Conservation (phyloP, 2,888 invertebrate species). For the Crepidodera aurea region DNA sequence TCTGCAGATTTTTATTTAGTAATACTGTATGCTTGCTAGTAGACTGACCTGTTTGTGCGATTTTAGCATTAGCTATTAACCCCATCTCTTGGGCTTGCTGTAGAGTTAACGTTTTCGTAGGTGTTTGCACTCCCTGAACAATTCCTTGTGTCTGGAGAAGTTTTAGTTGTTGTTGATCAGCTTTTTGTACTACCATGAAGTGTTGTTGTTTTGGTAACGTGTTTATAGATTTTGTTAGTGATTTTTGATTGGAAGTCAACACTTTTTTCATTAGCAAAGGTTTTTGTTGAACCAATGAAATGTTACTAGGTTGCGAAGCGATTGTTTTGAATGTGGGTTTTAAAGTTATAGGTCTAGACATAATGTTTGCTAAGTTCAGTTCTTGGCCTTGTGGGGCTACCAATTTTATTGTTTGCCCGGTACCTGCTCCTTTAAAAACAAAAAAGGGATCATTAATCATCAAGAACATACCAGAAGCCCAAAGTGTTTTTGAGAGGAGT, state of each 20-base stretch:
- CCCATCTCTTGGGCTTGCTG: constrained; percentile 73
- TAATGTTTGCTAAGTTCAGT: constrained; percentile 56
- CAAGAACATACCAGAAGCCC: no score
- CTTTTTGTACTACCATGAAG: constrained; percentile 55
- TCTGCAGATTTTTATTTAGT: constrained; percentile 55
- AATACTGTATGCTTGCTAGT: constrained; percentile 61
- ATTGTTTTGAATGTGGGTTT: constrained; percentile 55
- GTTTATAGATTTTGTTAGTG: constrained; percentile 46
- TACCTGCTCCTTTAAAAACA: constrained; percentile 42
- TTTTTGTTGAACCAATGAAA: constrained; percentile 51
- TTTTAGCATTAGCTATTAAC: constrained; percentile 63
- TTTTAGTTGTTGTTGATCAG: constrained; percentile 47
- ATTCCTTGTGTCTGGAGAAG: constrained; percentile 46
- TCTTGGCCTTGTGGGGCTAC: constrained; percentile 58
- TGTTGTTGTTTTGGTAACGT: constrained; percentile 49
- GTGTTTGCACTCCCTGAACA: constrained; percentile 53
- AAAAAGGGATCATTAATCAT: no score
- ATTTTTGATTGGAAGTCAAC: constrained; percentile 46
- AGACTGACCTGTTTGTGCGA: constrained; percentile 58
- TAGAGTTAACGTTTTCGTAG: constrained; percentile 70
- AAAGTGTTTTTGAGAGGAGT: no score
- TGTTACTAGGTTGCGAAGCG: constrained; percentile 44
- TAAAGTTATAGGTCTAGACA: constrained; percentile 55
- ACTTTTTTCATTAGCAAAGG: constrained; percentile 60
- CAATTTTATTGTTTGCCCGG: constrained; percentile 59